Percentiles rank a stretch among this genome's conserved stretches.
phyloP scores from a whole-genome alignment of 1,140 invertebrate genomes.

The Cotesia glomerata region DNA sequence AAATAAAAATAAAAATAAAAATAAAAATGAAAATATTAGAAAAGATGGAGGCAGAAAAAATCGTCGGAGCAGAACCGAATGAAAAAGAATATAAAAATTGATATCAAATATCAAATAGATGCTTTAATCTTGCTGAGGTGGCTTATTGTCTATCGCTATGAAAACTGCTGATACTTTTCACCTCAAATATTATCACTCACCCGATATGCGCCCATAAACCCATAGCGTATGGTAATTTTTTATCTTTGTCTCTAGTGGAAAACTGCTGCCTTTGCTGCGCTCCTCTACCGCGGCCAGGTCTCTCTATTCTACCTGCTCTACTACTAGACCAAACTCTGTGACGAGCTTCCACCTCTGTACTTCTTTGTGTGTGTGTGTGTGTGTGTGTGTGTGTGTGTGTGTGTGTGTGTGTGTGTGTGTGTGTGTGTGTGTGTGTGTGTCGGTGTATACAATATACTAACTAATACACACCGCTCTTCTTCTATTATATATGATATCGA shows the following conservation, averaged over 20 bases:
- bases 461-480: not conserved
- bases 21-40: not conserved
- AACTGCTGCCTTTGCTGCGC: too few relatives aligned
- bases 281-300: too few relatives aligned
- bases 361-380: not conserved
- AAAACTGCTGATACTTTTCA: not conserved
- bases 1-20: not conserved
- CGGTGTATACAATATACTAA: not conserved
- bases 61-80: too few relatives aligned
- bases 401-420: not conserved
- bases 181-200: conserved; percentile 8
- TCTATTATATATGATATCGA: too few relatives aligned
- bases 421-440: not conserved
- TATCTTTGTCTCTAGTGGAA: not conserved
- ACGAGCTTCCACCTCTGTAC: not conserved
- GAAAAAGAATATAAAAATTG: conserved; percentile 15
- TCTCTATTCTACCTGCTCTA: not conserved
- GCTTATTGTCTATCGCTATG: not conserved
- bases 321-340: not conserved
- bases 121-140: conserved; percentile 10
- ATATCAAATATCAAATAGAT: not conserved
- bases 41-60: too few relatives aligned
- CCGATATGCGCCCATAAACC: not conserved
- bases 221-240: not conserved
- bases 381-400: not conserved